phyloP scores from a whole-genome alignment of 2,113 vertebrate genomes.

The Phaethon lepturus region DNA sequence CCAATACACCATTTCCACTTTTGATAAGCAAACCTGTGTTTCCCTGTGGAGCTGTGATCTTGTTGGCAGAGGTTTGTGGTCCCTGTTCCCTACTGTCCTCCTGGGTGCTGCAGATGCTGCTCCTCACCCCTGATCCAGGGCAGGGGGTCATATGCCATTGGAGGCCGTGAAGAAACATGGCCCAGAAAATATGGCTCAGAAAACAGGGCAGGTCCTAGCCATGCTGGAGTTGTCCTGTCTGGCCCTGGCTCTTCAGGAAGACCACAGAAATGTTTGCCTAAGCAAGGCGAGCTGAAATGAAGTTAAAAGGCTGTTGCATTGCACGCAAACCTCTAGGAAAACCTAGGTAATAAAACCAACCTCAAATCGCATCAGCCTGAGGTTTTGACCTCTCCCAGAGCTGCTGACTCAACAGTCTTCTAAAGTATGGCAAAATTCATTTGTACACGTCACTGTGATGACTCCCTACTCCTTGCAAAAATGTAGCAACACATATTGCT shows the following conservation, averaged over 20 bases:
- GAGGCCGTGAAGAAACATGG: background rate
- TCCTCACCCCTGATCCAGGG: background rate
- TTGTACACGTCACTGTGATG: background rate
- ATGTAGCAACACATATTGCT: background rate
- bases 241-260: background rate
- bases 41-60: background rate
- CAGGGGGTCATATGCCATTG: too few species aligned
- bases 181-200: background rate
- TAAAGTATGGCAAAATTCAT: background rate
- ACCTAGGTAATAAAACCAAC: background rate
- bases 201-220: background rate
- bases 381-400: background rate
- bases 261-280: background rate
- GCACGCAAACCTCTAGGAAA: background rate
- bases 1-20: background rate
- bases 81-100: background rate
- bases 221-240: background rate
- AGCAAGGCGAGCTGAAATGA: background rate
- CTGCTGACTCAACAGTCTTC: background rate
- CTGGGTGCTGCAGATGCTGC: background rate
- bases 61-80: background rate
- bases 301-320: background rate
- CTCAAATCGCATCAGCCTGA: background rate
- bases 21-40: background rate
- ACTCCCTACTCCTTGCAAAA: background rate